Evolutionary conservation across 2,113 vertebrate genomes (phyloP).

Genomic region (Brachirus orientalis): DNA sequence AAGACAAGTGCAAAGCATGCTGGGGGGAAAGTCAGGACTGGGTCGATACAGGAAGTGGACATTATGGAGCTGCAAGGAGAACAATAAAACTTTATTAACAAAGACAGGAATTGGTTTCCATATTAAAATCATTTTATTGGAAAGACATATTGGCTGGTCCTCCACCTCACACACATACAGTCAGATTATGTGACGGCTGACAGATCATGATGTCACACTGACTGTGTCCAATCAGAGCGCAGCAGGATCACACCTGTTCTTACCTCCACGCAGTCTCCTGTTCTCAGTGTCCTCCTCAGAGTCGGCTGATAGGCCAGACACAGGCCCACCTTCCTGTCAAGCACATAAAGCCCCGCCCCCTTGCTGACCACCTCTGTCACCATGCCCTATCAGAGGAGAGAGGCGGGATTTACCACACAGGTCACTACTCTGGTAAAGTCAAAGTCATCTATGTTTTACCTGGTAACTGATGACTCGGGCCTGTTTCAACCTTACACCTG

Average conservation of each 20-base stretch:
- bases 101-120: neutral
- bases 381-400: slow-evolving; percentile 80
- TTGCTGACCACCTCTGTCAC: slow-evolving; percentile 83
- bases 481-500: slow-evolving; percentile 53
- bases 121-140: neutral
- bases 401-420: slow-evolving; percentile 23
- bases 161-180: too few species aligned
- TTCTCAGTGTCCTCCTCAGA: slow-evolving; percentile 78
- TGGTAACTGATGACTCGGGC: slow-evolving; percentile 85
- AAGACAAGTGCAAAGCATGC: slow-evolving; percentile 86
- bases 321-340: slow-evolving; percentile 85
- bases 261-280: slow-evolving; percentile 85
- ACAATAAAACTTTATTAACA: neutral
- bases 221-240: slow-evolving; percentile 4
- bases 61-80: slow-evolving; percentile 79
- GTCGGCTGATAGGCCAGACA: slow-evolving; percentile 88
- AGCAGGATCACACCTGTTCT: neutral
- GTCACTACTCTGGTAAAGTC: neutral
- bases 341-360: slow-evolving; percentile 86
- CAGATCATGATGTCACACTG: neutral
- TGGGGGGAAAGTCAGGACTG: slow-evolving; percentile 73
- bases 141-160: too few species aligned
- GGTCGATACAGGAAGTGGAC: slow-evolving; percentile 86
- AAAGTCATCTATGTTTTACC: slow-evolving; percentile 70
- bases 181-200: too few species aligned